These are phyloP conservation scores for Rostratula benghalensis DNA, from an alignment of 2,113 vertebrate species.

Conservation along the genomic window DNA sequence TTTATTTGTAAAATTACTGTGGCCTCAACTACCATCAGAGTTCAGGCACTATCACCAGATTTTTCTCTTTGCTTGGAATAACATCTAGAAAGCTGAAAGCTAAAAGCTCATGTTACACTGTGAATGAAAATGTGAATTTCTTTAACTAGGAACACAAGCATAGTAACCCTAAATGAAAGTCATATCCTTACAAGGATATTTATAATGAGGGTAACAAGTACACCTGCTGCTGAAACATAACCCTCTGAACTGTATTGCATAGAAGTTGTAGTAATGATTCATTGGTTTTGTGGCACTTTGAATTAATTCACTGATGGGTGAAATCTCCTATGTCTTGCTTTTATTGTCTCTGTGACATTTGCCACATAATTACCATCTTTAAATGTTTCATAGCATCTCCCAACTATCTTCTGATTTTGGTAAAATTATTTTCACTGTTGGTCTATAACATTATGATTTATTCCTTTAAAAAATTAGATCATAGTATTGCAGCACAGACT, in stretches of 20 bases:
- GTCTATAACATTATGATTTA: neutral
- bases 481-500: neutral
- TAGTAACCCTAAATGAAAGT: slow-evolving; percentile 1
- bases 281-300: neutral
- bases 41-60: neutral
- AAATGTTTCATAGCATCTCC: neutral
- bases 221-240: neutral
- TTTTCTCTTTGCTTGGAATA: neutral
- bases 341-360: slow-evolving; percentile 19
- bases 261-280: neutral
- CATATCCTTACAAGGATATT: neutral
- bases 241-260: slow-evolving; percentile 10
- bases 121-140: slow-evolving; percentile 4
- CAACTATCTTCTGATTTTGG: neutral
- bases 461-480: neutral
- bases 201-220: neutral
- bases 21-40: neutral
- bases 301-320: neutral
- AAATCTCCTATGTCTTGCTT: neutral
- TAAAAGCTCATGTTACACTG: neutral
- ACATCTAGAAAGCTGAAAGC: neutral
- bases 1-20: neutral
- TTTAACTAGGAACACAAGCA: neutral
- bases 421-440: neutral
- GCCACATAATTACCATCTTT: neutral